A percentile compares a stretch with the other conserved stretches of the same genome.
phyloP scores from a whole-genome alignment of 2,113 vertebrate species.

The Ameiurus melas region DNA sequence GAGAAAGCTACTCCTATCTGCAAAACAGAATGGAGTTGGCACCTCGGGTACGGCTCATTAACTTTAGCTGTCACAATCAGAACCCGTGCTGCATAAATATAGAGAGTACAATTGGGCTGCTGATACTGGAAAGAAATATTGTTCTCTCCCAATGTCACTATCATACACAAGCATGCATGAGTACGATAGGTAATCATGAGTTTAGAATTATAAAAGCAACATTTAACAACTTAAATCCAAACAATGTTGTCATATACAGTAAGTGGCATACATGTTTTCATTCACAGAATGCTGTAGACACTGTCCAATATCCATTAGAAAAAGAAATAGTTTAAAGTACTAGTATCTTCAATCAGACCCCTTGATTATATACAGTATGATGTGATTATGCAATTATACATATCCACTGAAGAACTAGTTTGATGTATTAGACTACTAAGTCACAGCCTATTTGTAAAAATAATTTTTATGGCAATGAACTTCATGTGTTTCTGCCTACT shows the following conservation, averaged over 20 bases:
- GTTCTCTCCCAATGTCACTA: not conserved
- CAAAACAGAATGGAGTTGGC: conserved; percentile 54
- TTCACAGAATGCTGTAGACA: not conserved
- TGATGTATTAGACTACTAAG: not conserved
- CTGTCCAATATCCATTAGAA: not conserved
- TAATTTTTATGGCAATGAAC: conserved; percentile 3
- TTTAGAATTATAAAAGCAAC: not conserved
- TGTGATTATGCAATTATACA: not conserved
- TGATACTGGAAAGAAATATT: conserved; percentile 37
- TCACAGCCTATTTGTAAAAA: conserved; percentile 6
- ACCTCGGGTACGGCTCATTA: conserved; percentile 56
- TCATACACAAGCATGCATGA: not conserved
- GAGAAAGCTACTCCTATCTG: conserved; percentile 50
- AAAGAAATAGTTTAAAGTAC: not conserved
- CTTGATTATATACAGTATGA: not conserved
- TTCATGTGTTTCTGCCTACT: not conserved
- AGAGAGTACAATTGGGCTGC: conserved; percentile 13
- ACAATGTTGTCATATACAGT: not conserved
- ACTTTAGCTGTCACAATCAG: conserved; percentile 56
- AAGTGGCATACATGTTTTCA: not conserved
- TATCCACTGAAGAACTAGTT: not conserved
- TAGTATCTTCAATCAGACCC: not conserved
- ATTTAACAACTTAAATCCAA: not conserved
- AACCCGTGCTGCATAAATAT: conserved; percentile 41
- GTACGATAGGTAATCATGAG: not conserved